Evolutionary conservation across 2,888 invertebrate species (phyloP).

Genomic region (Troilus luridus): DNA sequence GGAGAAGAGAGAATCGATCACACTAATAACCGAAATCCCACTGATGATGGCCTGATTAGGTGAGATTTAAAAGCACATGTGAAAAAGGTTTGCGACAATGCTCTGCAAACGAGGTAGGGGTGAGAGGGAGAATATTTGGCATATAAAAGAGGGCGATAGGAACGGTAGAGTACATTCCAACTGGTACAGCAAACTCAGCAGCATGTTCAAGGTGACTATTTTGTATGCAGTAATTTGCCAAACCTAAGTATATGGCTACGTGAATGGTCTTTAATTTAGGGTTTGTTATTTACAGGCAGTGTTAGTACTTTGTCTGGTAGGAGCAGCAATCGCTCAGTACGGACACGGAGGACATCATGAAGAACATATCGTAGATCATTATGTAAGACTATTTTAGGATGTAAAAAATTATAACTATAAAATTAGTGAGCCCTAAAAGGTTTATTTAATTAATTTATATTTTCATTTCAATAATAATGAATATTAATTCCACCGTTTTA

Average conservation of each 20-base stretch:
- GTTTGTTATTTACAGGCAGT: neutral
- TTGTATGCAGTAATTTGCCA: neutral
- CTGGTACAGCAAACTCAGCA: neutral
- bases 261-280: neutral
- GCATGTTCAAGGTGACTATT: neutral
- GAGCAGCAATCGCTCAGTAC: constrained; percentile 49
- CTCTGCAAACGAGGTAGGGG: neutral
- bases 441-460: too few species aligned
- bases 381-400: constrained; percentile 38
- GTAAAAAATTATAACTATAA: too few species aligned
- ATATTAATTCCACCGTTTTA: too few species aligned
- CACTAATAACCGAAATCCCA: neutral
- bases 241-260: neutral
- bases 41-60: too few species aligned
- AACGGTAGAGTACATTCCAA: neutral
- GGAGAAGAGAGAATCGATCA: neutral
- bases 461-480: too few species aligned
- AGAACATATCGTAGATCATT: constrained; percentile 10
- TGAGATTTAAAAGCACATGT: too few species aligned
- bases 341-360: constrained; percentile 56
- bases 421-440: too few species aligned
- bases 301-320: neutral
- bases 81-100: neutral
- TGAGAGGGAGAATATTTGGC: neutral
- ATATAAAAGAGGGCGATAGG: neutral